Conservation (phyloP, 2,113 vertebrate species). For the Psittacula cyanocephala region DNA sequence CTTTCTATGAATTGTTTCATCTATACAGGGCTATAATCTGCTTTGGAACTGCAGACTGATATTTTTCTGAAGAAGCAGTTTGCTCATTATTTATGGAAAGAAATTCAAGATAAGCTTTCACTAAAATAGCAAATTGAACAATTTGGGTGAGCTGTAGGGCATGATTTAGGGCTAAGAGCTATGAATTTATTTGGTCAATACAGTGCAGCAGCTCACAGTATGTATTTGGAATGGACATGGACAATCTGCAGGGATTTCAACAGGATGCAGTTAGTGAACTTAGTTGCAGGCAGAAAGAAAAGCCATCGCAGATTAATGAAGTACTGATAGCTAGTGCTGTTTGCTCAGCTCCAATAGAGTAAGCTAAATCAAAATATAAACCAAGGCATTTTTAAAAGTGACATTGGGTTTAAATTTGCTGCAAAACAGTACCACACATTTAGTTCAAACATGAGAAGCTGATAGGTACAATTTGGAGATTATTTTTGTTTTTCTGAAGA, state of each 20-base stretch:
- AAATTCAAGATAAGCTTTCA: constrained; percentile 35
- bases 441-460: constrained; percentile 26
- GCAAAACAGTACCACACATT: constrained; percentile 33
- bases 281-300: background rate
- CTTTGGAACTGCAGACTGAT: constrained; percentile 4
- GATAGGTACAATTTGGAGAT: constrained; percentile 5
- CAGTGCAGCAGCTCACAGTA: background rate
- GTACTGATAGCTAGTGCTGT: background rate
- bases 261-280: background rate
- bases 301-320: background rate
- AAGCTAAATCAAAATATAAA: background rate
- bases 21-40: background rate
- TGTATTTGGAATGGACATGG: background rate
- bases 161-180: background rate
- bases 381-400: background rate
- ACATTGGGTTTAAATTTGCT: constrained; percentile 55
- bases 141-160: background rate
- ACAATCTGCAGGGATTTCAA: background rate
- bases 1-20: constrained; percentile 46
- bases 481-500: constrained; percentile 47
- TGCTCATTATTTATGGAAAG: background rate
- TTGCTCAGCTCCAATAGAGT: background rate
- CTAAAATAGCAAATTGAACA: constrained; percentile 37
- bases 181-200: constrained; percentile 9
- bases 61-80: background rate